Evolutionary conservation across 1,140 invertebrate species (phyloP).

Genomic region (Archegozetes longisetosus): DNA sequence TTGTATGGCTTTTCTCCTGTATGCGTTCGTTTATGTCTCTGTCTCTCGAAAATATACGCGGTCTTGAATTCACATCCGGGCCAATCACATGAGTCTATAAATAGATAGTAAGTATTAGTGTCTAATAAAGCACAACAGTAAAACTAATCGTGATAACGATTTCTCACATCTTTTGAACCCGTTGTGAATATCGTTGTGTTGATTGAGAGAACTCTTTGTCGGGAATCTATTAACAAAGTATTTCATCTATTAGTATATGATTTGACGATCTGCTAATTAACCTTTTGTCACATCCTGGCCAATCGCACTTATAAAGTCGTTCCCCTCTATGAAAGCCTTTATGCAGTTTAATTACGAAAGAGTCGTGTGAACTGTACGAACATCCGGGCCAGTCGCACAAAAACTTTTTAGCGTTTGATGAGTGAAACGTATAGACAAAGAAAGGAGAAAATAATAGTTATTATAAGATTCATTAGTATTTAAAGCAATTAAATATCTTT

Average conservation of each 20-base stretch:
- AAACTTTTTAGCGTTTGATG: too few relatives aligned
- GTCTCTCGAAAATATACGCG: not conserved
- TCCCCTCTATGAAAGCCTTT: constrained; percentile 31
- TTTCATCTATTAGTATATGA: not conserved
- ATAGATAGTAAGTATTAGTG: too few relatives aligned
- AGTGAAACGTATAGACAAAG: too few relatives aligned
- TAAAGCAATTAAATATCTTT: too few relatives aligned
- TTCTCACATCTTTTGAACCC: too few relatives aligned
- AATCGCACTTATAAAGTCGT: constrained; percentile 14
- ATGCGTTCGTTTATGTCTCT: constrained; percentile 43
- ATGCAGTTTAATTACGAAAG: constrained; percentile 48
- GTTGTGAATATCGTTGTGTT: constrained; percentile 18
- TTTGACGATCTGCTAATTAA: not conserved
- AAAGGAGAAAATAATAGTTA: too few relatives aligned
- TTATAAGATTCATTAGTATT: too few relatives aligned
- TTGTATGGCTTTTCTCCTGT: constrained; percentile 47
- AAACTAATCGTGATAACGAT: too few relatives aligned
- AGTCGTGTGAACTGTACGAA: too few relatives aligned
- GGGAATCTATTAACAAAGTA: not conserved
- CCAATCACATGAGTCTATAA: constrained; percentile 26
- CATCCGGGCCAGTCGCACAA: too few relatives aligned
- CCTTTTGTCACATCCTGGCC: constrained; percentile 9
- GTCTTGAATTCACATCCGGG: constrained; percentile 11
- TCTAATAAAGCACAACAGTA: too few relatives aligned
- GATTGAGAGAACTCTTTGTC: not conserved